Evolutionary conservation across 2,888 invertebrate species (phyloP).

Genomic region (Brenthis daphne): DNA sequence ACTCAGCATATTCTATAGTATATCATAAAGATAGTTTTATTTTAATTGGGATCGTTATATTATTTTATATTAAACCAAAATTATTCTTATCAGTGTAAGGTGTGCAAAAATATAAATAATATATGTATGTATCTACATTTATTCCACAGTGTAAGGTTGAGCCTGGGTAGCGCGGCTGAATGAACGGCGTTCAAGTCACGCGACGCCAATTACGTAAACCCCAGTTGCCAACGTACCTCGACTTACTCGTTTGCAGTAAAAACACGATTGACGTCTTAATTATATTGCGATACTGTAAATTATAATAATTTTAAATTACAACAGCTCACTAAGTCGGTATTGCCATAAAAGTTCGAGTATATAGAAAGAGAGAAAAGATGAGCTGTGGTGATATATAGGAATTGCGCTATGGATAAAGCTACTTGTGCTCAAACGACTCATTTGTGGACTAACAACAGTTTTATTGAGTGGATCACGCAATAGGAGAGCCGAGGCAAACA

Average conservation of each 20-base stretch:
- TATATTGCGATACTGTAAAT: slow-evolving; percentile 69
- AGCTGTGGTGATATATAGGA: not conserved
- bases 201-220: slow-evolving; percentile 68
- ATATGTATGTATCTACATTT: slow-evolving; percentile 32
- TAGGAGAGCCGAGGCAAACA: slow-evolving; percentile 73
- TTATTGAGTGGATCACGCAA: slow-evolving; percentile 75
- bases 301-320: slow-evolving; percentile 56
- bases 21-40: too few relatives aligned
- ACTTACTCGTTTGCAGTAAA: slow-evolving; percentile 71
- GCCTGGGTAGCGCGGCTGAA: slow-evolving; percentile 57
- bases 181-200: slow-evolving; percentile 68
- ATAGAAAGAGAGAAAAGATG: too few relatives aligned
- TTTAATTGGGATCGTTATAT: not conserved
- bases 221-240: slow-evolving; percentile 61
- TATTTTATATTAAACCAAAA: not conserved
- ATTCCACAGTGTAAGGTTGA: slow-evolving; percentile 38
- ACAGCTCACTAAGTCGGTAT: not conserved
- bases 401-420: slow-evolving; percentile 3
- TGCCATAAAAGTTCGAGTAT: too few relatives aligned
- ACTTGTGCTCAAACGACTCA: slow-evolving; percentile 18
- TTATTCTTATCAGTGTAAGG: slow-evolving; percentile 3
- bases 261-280: slow-evolving; percentile 70
- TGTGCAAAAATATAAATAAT: slow-evolving; percentile 5
- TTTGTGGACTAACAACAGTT: slow-evolving; percentile 61
- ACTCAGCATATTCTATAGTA: too few relatives aligned